Conservation (phyloP, 2,113 vertebrate genomes). For the Leptosomus discolor region DNA sequence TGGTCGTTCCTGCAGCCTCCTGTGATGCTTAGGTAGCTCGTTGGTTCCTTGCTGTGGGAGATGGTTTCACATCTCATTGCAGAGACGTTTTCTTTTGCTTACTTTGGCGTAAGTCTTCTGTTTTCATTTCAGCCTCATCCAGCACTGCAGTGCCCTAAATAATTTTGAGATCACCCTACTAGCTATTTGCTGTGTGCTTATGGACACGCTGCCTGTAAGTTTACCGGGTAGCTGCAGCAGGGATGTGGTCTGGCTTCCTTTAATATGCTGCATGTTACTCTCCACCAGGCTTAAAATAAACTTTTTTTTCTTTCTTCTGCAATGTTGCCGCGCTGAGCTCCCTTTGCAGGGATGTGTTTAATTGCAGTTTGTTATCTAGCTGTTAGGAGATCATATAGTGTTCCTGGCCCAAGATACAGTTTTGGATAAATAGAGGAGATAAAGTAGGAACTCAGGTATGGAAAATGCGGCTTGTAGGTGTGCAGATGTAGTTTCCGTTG, state of each 20-base stretch:
- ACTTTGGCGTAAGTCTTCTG: neutral
- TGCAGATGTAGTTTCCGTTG: neutral
- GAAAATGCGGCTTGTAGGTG: neutral
- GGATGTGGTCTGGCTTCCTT: neutral
- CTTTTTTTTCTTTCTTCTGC: neutral
- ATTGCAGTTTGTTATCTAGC: neutral
- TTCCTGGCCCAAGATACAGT: neutral
- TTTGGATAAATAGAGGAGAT: neutral
- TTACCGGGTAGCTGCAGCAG: neutral
- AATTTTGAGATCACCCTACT: neutral
- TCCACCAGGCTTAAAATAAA: slow-evolving; percentile 1
- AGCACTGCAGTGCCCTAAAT: slow-evolving; percentile 11
- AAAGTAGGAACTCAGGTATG: neutral
- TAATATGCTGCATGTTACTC: neutral
- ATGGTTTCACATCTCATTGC: neutral
- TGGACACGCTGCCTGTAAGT: neutral
- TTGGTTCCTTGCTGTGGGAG: neutral
- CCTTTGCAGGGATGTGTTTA: neutral
- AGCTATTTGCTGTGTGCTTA: neutral
- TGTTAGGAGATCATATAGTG: neutral
- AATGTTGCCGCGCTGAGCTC: neutral
- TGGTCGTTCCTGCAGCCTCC: neutral
- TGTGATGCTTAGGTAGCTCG: neutral
- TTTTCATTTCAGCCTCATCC: neutral
- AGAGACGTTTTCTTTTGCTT: neutral